Evolutionary conservation across 2,797 vertebrate genomes (phyloP).

Genomic region (Smutsia gigantea): DNA sequence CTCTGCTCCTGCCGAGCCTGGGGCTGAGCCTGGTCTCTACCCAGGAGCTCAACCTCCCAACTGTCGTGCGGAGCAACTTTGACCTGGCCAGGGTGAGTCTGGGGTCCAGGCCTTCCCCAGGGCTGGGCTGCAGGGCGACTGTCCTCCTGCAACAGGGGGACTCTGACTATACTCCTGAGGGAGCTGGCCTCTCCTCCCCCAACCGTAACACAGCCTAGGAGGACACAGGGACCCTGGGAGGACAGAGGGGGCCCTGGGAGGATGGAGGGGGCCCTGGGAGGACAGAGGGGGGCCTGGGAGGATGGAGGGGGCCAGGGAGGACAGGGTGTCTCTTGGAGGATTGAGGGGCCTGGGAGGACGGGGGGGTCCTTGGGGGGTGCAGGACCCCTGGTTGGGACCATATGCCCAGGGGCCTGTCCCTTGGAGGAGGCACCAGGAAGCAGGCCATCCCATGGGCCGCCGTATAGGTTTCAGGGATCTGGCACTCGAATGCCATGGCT

Average conservation of each 20-base stretch:
- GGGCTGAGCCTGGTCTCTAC: neutral
- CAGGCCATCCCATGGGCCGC: rapidly evolving
- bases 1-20: neutral
- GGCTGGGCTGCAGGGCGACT: rapidly evolving
- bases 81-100: constrained; percentile 19
- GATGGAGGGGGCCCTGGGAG: neutral
- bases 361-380: neutral
- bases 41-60: neutral
- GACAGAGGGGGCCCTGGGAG: neutral
- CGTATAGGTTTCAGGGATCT: neutral
- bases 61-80: rapidly evolving
- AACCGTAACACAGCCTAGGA: neutral
- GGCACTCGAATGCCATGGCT: neutral
- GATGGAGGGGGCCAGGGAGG: neutral
- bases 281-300: neutral
- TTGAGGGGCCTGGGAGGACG: no score
- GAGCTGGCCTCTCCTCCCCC: neutral
- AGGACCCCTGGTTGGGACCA: no score
- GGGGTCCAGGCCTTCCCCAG: rapidly evolving
- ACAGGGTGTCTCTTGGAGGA: no score
- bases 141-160: no score
- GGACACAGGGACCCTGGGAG: no score
- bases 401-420: neutral
- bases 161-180: no score
- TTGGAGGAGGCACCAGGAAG: neutral